These are phyloP conservation scores for Synergus gifuensis DNA, from an alignment of 2,888 invertebrate species.

Conservation along the genomic window DNA sequence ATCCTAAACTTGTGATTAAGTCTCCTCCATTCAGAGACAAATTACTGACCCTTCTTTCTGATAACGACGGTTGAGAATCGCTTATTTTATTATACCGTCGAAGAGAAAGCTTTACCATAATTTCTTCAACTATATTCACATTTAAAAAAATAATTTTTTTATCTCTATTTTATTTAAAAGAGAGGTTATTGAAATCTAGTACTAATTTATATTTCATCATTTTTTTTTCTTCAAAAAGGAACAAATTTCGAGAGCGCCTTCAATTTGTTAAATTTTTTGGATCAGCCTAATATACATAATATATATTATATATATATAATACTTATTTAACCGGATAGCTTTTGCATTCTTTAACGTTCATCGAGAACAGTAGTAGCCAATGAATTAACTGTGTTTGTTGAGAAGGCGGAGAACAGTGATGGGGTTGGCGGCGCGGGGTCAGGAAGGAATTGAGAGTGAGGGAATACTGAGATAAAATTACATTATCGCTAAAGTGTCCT, in stretches of 20 bases:
- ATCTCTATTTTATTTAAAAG: neutral
- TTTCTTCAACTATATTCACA: neutral
- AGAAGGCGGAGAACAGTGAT: conserved; percentile 51
- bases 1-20: conserved; percentile 45
- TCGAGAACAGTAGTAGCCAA: conserved; percentile 50
- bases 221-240: too few relatives aligned
- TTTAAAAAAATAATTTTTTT: neutral
- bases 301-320: too few relatives aligned
- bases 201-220: too few relatives aligned
- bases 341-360: conserved; percentile 50
- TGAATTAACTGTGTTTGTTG: conserved; percentile 56
- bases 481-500: conserved; percentile 75
- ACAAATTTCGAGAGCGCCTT: too few relatives aligned
- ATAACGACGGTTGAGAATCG: neutral
- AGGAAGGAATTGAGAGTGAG: conserved; percentile 49
- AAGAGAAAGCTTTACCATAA: neutral
- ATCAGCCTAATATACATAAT: too few relatives aligned
- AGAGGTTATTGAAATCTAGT: neutral
- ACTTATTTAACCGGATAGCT: conserved; percentile 53
- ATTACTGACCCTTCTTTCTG: conserved; percentile 23
- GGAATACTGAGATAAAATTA: conserved; percentile 71
- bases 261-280: too few relatives aligned
- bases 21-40: conserved; percentile 21
- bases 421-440: neutral
- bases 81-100: neutral